Evolutionary conservation across 2,888 invertebrate species (phyloP).

Genomic region (Napeogenes sylphis): DNA sequence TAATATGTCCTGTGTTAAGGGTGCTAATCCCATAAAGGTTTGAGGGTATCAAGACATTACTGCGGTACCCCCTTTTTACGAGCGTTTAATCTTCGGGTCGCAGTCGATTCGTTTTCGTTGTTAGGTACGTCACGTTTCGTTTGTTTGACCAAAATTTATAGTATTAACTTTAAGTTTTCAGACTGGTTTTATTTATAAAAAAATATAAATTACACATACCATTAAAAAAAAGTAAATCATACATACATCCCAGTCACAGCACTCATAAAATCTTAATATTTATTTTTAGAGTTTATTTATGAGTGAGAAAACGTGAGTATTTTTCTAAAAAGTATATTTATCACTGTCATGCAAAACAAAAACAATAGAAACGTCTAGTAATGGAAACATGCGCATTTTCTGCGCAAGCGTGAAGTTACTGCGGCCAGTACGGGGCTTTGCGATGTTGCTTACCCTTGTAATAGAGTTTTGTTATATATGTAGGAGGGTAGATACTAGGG

Average conservation of each 20-base stretch:
- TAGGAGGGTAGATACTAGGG: too few species aligned
- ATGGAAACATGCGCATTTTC: constrained; percentile 27
- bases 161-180: neutral
- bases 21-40: constrained; percentile 33
- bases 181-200: too few species aligned
- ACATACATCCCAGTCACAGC: too few species aligned
- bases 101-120: constrained; percentile 42
- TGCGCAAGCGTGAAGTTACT: constrained; percentile 46
- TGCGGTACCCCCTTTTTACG: constrained; percentile 67
- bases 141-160: neutral
- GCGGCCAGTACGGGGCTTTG: constrained; percentile 29
- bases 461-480: too few species aligned
- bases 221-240: too few species aligned
- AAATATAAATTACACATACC: too few species aligned
- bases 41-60: constrained; percentile 68
- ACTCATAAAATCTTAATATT: too few species aligned
- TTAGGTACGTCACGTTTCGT: constrained; percentile 5
- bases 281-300: too few species aligned
- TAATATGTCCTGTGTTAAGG: constrained; percentile 32
- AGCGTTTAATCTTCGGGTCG: constrained; percentile 70
- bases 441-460: neutral
- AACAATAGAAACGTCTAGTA: constrained; percentile 16
- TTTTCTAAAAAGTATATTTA: too few species aligned
- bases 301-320: too few species aligned
- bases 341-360: too few species aligned